These are phyloP conservation scores for Florisuga fusca DNA, from an alignment of 2,797 vertebrate species.

Conservation along the genomic window DNA sequence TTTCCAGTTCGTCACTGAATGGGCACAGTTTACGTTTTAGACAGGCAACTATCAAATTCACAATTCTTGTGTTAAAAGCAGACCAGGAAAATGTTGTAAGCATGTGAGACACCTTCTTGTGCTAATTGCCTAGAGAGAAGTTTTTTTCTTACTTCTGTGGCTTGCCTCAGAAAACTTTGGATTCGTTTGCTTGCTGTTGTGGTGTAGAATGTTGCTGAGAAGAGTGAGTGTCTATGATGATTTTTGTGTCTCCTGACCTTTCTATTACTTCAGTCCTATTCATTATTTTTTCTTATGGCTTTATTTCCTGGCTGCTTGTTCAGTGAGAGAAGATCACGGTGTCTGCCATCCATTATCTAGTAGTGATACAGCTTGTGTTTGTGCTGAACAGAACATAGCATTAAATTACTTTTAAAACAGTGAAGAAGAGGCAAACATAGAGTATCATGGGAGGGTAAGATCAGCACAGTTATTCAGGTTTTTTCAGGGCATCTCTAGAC, in stretches of 20 bases:
- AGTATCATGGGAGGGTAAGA: background rate
- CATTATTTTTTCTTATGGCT: background rate
- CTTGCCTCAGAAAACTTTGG: background rate
- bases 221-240: background rate
- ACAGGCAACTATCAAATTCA: background rate
- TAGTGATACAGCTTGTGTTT: background rate
- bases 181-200: background rate
- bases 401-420: background rate
- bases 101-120: background rate
- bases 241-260: background rate
- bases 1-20: background rate
- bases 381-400: background rate
- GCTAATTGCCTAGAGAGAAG: background rate
- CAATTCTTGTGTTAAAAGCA: background rate
- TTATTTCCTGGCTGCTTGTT: background rate
- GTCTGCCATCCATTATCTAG: background rate
- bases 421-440: background rate
- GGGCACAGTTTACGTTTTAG: background rate
- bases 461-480: background rate
- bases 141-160: slow-evolving; percentile 5
- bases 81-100: background rate
- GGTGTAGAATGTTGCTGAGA: background rate
- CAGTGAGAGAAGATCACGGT: background rate
- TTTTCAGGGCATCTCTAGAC: background rate
- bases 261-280: background rate